phyloP scores from a whole-genome alignment of 2,797 vertebrate genomes.

The Typhlichthys eigenmanni region DNA sequence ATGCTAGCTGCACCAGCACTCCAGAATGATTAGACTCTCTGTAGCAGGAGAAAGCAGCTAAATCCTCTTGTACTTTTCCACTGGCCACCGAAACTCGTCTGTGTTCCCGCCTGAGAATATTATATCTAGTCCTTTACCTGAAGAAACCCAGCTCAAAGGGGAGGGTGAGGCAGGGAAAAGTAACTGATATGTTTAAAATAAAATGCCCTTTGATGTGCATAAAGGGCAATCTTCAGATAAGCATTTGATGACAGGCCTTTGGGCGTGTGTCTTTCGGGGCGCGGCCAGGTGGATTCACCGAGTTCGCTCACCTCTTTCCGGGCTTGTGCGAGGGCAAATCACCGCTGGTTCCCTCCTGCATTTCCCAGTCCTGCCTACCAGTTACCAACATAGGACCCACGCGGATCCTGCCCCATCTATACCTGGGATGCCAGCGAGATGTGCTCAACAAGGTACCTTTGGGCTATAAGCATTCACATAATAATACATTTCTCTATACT shows the following conservation, averaged over 20 bases:
- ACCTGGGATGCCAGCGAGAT: conserved; percentile 94
- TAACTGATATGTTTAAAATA: too few species aligned
- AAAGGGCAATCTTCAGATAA: neutral
- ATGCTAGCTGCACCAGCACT: neutral
- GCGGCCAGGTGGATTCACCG: conserved; percentile 86
- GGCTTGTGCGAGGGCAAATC: conserved; percentile 94
- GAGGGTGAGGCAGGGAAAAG: neutral
- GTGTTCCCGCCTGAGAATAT: neutral
- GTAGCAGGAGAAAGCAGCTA: neutral
- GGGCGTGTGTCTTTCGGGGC: neutral
- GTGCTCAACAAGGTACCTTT: conserved; percentile 90
- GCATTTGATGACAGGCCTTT: neutral
- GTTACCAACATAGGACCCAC: conserved; percentile 87
- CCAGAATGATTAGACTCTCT: neutral
- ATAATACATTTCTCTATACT: neutral
- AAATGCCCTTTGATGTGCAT: neutral
- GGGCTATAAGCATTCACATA: neutral
- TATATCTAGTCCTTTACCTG: neutral
- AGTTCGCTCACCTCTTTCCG: conserved; percentile 89
- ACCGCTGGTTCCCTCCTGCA: conserved; percentile 84
- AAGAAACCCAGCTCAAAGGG: neutral
- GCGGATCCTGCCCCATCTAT: conserved; percentile 93
- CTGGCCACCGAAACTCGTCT: neutral
- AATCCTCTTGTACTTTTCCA: neutral
- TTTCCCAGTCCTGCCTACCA: conserved; percentile 89